These are phyloP conservation scores for Eucera pruinosa DNA, from an alignment of 2,888 invertebrate species.

Conservation along the genomic window DNA sequence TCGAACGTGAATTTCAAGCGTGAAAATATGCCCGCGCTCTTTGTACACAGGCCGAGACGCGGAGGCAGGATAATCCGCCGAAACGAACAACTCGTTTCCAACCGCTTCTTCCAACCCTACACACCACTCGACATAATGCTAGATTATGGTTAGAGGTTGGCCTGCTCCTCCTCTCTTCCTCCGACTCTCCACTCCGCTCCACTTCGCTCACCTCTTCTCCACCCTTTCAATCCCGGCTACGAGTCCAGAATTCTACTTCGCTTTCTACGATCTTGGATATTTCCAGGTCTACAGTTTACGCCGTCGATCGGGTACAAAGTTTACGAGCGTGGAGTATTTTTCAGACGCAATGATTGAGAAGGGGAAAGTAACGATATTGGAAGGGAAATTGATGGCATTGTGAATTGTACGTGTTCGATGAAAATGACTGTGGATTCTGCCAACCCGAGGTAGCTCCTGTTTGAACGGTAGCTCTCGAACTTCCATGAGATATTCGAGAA, in stretches of 20 bases:
- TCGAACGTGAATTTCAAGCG: constrained; percentile 71
- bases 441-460: constrained; percentile 1
- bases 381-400: background rate
- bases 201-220: constrained; percentile 3
- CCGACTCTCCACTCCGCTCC: background rate
- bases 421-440: background rate
- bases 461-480: constrained; percentile 22
- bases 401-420: background rate
- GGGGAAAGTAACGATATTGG: background rate
- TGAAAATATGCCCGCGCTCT: constrained; percentile 72
- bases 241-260: constrained; percentile 9
- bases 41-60: constrained; percentile 64
- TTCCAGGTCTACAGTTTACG: background rate
- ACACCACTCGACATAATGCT: constrained; percentile 74
- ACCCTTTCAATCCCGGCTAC: constrained; percentile 9
- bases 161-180: constrained; percentile 32
- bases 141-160: constrained; percentile 73
- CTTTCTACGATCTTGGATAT: constrained; percentile 20
- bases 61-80: constrained; percentile 72
- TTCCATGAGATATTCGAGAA: constrained; percentile 9
- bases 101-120: constrained; percentile 67
- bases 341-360: background rate
- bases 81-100: constrained; percentile 74
- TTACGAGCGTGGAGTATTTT: background rate
- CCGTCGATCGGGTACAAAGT: background rate